A percentile compares a stretch with the other conserved stretches of the same genome.
These are phyloP conservation scores for Acrossocheilus fasciatus DNA, from an alignment of 2,797 vertebrate genomes.

Conservation along the genomic window DNA sequence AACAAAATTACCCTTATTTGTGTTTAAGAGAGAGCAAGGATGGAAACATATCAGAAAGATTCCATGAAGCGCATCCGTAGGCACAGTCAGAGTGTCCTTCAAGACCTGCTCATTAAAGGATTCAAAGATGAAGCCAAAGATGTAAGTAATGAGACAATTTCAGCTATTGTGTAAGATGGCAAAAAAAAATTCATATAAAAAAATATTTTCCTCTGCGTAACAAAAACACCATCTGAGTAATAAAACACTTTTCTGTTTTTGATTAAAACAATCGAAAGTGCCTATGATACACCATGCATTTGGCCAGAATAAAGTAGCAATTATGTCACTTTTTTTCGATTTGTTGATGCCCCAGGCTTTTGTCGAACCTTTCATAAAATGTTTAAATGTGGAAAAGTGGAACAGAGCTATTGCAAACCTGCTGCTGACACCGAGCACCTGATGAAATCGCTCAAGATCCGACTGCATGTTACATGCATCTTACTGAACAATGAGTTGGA, in stretches of 20 bases:
- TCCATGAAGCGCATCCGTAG: slow-evolving; percentile 67
- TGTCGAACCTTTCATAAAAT: neutral
- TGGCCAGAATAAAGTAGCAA: neutral
- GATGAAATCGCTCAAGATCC: neutral
- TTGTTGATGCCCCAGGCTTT: neutral
- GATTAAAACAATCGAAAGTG: neutral
- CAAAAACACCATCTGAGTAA: neutral
- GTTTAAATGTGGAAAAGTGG: neutral
- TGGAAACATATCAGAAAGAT: slow-evolving; percentile 62
- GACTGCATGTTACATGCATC: neutral
- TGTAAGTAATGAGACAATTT: slow-evolving; percentile 61
- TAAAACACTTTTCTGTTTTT: neutral
- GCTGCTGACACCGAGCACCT: neutral
- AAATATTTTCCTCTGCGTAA: neutral
- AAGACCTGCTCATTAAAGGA: slow-evolving; percentile 65
- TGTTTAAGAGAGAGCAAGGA: slow-evolving; percentile 27
- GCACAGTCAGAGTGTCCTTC: slow-evolving; percentile 70
- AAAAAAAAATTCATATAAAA: no score
- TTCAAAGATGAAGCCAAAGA: slow-evolving; percentile 63
- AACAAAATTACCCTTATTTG: neutral
- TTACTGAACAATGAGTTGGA: neutral
- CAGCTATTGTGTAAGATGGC: neutral
- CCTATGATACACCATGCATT: neutral
- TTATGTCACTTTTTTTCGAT: neutral
- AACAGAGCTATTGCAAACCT: neutral